Percentiles rank a stretch among this genome's conserved stretches.
Conservation (phyloP, 2,888 invertebrate species). For the Cataglyphis cursor region DNA sequence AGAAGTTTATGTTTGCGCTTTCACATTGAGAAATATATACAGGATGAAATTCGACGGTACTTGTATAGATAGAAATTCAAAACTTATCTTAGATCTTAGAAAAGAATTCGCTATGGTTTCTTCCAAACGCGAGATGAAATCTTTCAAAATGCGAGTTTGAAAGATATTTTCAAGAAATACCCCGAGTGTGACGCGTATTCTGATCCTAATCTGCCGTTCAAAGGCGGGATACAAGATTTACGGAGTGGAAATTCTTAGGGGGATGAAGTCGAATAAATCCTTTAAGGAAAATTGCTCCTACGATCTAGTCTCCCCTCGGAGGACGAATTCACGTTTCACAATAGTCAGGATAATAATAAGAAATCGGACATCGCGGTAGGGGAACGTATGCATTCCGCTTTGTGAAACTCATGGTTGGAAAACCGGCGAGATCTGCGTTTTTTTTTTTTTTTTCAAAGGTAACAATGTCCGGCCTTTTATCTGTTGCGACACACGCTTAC, state of each 20-base stretch:
- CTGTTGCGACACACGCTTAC: slow-evolving; percentile 36
- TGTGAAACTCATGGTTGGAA: not conserved
- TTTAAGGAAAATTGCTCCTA: slow-evolving; percentile 27
- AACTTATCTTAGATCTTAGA: not conserved
- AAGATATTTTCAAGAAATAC: slow-evolving; percentile 15
- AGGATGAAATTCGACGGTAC: not conserved
- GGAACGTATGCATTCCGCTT: slow-evolving; percentile 4
- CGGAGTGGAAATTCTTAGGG: slow-evolving; percentile 37
- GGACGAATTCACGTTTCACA: slow-evolving; percentile 4
- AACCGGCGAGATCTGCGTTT: not conserved
- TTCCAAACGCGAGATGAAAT: not conserved
- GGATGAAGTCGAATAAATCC: slow-evolving; percentile 7
- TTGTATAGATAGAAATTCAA: not conserved
- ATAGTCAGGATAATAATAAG: slow-evolving; percentile 31
- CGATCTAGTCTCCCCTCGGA: not conserved
- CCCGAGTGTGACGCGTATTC: slow-evolving; percentile 8
- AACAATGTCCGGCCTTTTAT: slow-evolving; percentile 8
- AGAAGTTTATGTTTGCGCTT: not conserved
- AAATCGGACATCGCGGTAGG: slow-evolving; percentile 29
- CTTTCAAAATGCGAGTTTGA: not conserved
- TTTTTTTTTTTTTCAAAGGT: not conserved
- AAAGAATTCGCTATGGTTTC: not conserved
- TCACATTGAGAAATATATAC: not conserved
- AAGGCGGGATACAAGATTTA: slow-evolving; percentile 37
- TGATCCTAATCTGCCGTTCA: slow-evolving; percentile 48